Conservation (phyloP, 2,113 vertebrate species). For the Ranitomeya imitator region DNA sequence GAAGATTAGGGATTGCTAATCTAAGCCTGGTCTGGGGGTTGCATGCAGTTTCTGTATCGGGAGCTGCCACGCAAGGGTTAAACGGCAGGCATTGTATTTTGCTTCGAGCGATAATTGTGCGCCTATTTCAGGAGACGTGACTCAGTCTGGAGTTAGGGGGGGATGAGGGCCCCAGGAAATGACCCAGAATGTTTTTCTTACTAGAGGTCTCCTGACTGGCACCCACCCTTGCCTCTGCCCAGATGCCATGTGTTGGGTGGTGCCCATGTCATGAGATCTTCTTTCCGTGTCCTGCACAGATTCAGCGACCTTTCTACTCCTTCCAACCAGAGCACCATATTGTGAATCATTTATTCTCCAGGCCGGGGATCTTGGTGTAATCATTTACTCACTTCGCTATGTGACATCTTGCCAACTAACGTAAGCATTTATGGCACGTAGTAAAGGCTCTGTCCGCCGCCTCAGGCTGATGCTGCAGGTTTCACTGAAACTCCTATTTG, state of each 20-base stretch:
- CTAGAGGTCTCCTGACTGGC: slow-evolving; percentile 9
- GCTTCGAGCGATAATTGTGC: slow-evolving; percentile 15
- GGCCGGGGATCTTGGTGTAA: neutral
- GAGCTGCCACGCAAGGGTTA: neutral
- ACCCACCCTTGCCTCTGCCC: neutral
- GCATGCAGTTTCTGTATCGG: neutral
- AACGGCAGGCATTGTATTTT: neutral
- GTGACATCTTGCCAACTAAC: neutral
- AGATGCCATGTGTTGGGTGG: slow-evolving; percentile 31
- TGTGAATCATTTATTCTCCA: slow-evolving; percentile 25
- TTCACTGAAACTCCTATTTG: neutral
- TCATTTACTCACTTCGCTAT: neutral
- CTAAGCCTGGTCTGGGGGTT: too few relatives aligned
- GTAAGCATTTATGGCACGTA: neutral
- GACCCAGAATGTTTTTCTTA: slow-evolving; percentile 34
- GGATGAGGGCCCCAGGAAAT: slow-evolving; percentile 22
- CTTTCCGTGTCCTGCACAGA: neutral
- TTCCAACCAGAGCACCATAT: neutral
- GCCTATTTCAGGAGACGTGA: slow-evolving; percentile 38
- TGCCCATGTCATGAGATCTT: neutral
- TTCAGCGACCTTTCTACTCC: slow-evolving; percentile 6
- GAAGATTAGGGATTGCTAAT: neutral
- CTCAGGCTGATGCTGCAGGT: neutral
- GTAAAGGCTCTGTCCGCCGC: too few relatives aligned
- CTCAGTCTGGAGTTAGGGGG: neutral